These are phyloP conservation scores for Hesperia comma DNA, from an alignment of 2,888 invertebrate genomes.

Conservation along the genomic window DNA sequence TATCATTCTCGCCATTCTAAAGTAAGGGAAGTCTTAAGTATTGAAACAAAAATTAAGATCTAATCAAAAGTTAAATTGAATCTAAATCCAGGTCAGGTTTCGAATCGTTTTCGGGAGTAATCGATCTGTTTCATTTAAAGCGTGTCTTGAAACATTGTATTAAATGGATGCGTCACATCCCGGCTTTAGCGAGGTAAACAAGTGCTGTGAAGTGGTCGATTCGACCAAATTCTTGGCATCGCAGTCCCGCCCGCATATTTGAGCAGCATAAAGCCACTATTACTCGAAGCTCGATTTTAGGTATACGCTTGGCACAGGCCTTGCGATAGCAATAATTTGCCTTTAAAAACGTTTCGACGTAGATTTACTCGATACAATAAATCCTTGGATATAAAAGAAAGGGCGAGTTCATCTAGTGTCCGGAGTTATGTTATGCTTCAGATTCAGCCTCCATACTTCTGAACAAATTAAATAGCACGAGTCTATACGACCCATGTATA, in stretches of 20 bases:
- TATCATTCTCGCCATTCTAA: no score
- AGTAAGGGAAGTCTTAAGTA: no score
- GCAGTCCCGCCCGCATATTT: constrained; percentile 65
- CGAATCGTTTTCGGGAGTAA: not conserved
- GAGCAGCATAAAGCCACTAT: constrained; percentile 50
- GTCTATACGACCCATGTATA: no score
- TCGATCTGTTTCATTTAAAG: not conserved
- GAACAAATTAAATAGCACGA: no score
- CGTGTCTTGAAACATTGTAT: constrained; percentile 7
- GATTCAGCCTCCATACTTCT: no score
- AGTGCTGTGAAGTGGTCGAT: constrained; percentile 63
- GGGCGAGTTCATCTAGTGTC: no score
- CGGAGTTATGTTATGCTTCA: no score
- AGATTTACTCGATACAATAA: no score
- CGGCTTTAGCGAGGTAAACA: constrained; percentile 67
- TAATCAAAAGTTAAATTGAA: no score
- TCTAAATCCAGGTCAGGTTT: not conserved
- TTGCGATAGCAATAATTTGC: constrained; percentile 18
- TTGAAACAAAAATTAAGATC: no score
- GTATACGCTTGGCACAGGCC: constrained; percentile 19
- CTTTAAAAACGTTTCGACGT: not conserved
- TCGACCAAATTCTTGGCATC: constrained; percentile 77
- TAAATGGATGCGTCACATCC: constrained; percentile 24
- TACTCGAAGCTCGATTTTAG: constrained; percentile 42
- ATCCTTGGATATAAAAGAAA: no score